These are phyloP conservation scores for Paralichthys olivaceus DNA, from an alignment of 2,113 vertebrate species.

Conservation along the genomic window DNA sequence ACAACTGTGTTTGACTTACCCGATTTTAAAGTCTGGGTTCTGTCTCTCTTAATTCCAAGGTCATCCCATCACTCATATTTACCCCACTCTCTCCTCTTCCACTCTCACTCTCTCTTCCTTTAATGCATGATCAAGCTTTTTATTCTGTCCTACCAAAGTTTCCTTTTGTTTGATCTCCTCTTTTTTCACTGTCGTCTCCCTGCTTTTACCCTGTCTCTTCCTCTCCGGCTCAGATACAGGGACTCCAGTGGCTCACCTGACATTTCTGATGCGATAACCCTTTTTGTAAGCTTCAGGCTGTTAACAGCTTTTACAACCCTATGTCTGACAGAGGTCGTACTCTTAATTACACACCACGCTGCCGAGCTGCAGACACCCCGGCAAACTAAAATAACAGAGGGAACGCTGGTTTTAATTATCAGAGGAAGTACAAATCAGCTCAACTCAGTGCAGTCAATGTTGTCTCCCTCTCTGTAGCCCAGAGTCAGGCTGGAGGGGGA, in stretches of 20 bases:
- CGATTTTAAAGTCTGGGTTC: constrained; percentile 31
- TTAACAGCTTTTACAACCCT: constrained; percentile 10
- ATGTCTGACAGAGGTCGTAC: constrained; percentile 9
- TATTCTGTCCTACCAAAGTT: constrained; percentile 28
- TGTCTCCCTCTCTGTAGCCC: constrained; percentile 25
- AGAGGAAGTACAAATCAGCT: constrained; percentile 27
- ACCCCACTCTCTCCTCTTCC: constrained; percentile 22
- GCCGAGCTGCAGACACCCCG: not conserved
- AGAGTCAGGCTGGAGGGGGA: constrained; percentile 33
- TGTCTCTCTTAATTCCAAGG: constrained; percentile 58
- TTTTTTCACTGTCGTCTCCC: not conserved
- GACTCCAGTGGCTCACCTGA: constrained; percentile 2
- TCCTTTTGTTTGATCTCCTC: constrained; percentile 56
- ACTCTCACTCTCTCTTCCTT: constrained; percentile 16
- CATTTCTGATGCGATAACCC: not conserved
- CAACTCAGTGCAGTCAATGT: not conserved
- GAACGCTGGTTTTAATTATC: constrained; percentile 47
- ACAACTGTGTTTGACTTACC: constrained; percentile 6
- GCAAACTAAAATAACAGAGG: constrained; percentile 13
- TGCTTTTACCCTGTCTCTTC: not conserved
- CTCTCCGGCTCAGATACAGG: not conserved
- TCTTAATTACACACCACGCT: constrained; percentile 16
- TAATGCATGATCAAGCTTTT: constrained; percentile 21
- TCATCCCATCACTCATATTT: constrained; percentile 51
- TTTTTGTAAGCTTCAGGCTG: constrained; percentile 1